A percentile compares a stretch with the other conserved stretches of the same genome.
These are phyloP conservation scores for Orthonyx spaldingii DNA, from an alignment of 2,113 vertebrate species.

Conservation along the genomic window DNA sequence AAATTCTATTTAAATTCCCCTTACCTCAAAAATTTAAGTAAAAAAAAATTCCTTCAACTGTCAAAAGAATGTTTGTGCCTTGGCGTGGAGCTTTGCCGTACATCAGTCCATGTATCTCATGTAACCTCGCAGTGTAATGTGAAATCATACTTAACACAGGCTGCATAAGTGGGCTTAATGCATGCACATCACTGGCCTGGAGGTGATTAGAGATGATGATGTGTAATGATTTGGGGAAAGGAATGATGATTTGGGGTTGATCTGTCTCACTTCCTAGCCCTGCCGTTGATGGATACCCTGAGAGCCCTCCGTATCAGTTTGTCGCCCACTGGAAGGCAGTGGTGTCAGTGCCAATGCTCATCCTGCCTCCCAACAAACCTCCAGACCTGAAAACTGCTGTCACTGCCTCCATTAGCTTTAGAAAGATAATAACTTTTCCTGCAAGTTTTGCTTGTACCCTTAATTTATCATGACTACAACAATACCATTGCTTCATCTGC, in stretches of 20 bases:
- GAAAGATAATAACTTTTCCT: neutral
- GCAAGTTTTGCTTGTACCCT: neutral
- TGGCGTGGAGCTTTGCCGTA: neutral
- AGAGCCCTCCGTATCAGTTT: neutral
- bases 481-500: neutral
- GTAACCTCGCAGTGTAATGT: neutral
- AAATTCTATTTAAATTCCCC: neutral
- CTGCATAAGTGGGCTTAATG: neutral
- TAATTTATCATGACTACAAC: neutral
- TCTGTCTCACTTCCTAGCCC: neutral
- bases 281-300: neutral
- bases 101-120: neutral
- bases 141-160: neutral
- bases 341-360: accelerated
- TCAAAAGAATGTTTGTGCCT: neutral
- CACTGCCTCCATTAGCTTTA: neutral
- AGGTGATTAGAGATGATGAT: neutral
- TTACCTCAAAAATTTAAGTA: neutral
- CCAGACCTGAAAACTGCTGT: neutral
- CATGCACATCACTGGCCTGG: neutral
- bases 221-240: neutral
- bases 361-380: neutral
- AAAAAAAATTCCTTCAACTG: neutral
- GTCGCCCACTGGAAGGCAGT: neutral
- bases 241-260: neutral